phyloP scores from a whole-genome alignment of 2,113 vertebrate species.

The Cynopterus brachyotis region DNA sequence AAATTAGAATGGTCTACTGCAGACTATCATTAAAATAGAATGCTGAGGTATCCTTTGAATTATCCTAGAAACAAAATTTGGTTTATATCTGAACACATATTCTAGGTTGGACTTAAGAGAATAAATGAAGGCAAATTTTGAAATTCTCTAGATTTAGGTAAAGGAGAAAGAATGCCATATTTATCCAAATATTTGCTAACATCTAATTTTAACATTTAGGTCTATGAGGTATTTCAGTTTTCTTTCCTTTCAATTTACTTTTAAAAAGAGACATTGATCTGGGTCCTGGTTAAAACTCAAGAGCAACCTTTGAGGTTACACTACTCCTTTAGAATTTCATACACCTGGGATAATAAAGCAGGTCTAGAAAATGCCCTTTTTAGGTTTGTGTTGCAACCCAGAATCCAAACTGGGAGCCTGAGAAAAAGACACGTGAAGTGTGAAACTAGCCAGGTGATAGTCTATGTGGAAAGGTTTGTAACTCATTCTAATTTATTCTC shows the following conservation, averaged over 20 bases:
- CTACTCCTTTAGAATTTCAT: background rate
- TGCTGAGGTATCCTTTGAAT: background rate
- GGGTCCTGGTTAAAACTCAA: background rate
- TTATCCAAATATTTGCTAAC: background rate
- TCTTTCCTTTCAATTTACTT: background rate
- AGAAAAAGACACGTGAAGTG: background rate
- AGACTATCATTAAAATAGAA: background rate
- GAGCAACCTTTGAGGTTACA: background rate
- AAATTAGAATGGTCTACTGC: background rate
- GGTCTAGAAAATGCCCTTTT: background rate
- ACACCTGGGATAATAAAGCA: background rate
- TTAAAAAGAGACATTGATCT: background rate
- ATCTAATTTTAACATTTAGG: background rate
- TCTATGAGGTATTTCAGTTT: background rate
- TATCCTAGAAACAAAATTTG: background rate
- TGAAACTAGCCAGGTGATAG: background rate
- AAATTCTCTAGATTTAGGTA: background rate
- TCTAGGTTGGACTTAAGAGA: background rate
- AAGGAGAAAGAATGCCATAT: background rate
- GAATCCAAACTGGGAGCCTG: background rate
- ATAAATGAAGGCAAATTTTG: background rate
- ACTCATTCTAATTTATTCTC: background rate
- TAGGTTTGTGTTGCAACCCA: background rate
- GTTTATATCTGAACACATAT: background rate
- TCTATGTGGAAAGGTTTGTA: background rate